Evolutionary conservation across 2,888 invertebrate species (phyloP).

Genomic region (Drosophila niveifrons): DNA sequence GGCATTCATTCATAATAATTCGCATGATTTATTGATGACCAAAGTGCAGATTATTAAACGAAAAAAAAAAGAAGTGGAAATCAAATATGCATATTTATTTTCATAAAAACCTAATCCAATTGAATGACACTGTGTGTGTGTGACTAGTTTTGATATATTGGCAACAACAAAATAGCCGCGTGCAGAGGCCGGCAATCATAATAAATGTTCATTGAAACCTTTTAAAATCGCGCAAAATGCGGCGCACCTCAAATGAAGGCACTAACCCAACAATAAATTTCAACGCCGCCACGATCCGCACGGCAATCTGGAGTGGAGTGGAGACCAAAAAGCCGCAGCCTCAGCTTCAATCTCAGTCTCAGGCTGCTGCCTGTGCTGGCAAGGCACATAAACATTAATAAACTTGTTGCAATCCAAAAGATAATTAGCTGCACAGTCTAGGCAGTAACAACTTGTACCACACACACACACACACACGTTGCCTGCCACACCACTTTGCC

Average conservation of each 20-base stretch:
- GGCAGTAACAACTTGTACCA: conserved; percentile 58
- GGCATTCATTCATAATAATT: conserved; percentile 45
- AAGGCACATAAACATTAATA: conserved; percentile 78
- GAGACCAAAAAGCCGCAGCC: not conserved
- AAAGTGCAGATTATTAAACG: conserved; percentile 36
- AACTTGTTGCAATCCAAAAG: conserved; percentile 81
- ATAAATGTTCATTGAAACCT: conserved; percentile 82
- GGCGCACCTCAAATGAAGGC: conserved; percentile 80
- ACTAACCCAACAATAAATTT: conserved; percentile 77
- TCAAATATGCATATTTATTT: conserved; percentile 56
- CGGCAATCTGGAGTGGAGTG: conserved; percentile 6
- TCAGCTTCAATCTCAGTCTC: not conserved
- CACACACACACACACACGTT: conserved; percentile 27
- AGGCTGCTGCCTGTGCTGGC: not conserved
- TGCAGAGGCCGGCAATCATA: conserved; percentile 71
- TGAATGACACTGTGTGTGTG: conserved; percentile 47
- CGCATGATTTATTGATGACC: conserved; percentile 69
- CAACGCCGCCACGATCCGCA: conserved; percentile 58
- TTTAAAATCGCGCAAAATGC: conserved; percentile 80
- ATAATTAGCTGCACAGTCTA: conserved; percentile 76
- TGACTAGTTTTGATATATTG: conserved; percentile 65
- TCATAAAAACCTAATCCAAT: conserved; percentile 38
- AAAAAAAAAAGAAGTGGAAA: not conserved
- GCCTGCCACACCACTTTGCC: conserved; percentile 5
- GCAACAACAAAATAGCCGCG: conserved; percentile 46